Evolutionary conservation across 1,140 invertebrate genomes (phyloP).

Genomic region (Drosophila ambigua): DNA sequence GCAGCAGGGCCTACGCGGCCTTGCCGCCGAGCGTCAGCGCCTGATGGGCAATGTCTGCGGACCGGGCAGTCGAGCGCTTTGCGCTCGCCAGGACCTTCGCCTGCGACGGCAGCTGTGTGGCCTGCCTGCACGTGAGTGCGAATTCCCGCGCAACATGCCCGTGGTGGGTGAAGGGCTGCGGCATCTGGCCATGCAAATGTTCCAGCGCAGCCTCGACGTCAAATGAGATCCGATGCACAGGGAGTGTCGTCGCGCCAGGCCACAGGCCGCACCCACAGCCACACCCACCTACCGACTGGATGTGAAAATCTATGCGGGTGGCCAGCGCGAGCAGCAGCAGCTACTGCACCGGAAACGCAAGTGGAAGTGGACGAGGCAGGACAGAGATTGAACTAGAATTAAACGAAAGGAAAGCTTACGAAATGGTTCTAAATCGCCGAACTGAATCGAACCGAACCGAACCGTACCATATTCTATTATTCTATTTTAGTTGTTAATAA

Average conservation of each 20-base stretch:
- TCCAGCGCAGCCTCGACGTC: slow-evolving; percentile 66
- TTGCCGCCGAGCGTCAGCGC: slow-evolving; percentile 78
- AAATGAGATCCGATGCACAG: slow-evolving; percentile 63
- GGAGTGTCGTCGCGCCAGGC: slow-evolving; percentile 15
- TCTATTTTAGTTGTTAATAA: too few species aligned
- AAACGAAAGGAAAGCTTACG: background rate
- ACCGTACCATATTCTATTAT: too few species aligned
- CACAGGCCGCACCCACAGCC: slow-evolving; percentile 14
- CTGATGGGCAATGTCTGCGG: slow-evolving; percentile 85
- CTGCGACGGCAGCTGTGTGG: slow-evolving; percentile 87
- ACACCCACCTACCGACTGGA: slow-evolving; percentile 41
- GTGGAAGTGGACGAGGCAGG: too few species aligned
- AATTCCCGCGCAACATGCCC: slow-evolving; percentile 63
- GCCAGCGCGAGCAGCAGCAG: background rate
- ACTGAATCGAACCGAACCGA: background rate
- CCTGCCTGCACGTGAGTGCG: slow-evolving; percentile 85
- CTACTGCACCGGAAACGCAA: too few species aligned
- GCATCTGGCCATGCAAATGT: slow-evolving; percentile 68
- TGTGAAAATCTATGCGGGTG: slow-evolving; percentile 52
- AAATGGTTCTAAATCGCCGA: background rate
- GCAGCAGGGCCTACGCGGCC: slow-evolving; percentile 85
- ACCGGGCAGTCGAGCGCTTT: slow-evolving; percentile 86
- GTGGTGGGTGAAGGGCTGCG: slow-evolving; percentile 63
- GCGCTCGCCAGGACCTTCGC: slow-evolving; percentile 87
- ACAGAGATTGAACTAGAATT: too few species aligned